These are phyloP conservation scores for Lithophane semibrunnea DNA, from an alignment of 2,888 invertebrate species.

Conservation along the genomic window DNA sequence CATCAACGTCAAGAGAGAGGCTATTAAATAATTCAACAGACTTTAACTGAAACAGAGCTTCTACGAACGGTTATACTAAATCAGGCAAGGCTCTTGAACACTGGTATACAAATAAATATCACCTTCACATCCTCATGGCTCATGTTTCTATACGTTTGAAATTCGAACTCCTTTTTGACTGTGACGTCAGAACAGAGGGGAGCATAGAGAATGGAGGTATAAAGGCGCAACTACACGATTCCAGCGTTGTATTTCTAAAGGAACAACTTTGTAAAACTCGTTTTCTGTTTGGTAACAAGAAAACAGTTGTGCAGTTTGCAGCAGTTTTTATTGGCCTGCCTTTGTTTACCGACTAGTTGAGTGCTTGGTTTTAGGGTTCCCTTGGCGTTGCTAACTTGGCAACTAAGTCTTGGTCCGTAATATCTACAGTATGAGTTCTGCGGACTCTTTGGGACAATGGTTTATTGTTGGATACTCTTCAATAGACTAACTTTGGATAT, in stretches of 20 bases:
- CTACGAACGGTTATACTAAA: constrained; percentile 16
- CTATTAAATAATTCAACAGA: constrained; percentile 32
- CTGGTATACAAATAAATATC: constrained; percentile 34
- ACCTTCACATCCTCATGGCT: constrained; percentile 21
- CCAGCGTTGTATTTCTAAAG: constrained; percentile 57
- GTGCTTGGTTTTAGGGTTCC: constrained; percentile 59
- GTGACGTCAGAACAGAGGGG: constrained; percentile 23
- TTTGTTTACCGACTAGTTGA: constrained; percentile 61
- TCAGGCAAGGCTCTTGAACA: constrained; percentile 13
- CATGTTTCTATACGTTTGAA: constrained; percentile 47
- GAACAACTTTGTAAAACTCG: constrained; percentile 64
- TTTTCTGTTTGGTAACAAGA: constrained; percentile 67
- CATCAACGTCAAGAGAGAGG: constrained; percentile 14
- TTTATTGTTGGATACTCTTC: constrained; percentile 21
- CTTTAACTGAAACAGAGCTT: constrained; percentile 7
- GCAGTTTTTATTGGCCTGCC: constrained; percentile 64
- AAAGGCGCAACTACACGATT: constrained; percentile 47
- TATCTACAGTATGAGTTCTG: constrained; percentile 8
- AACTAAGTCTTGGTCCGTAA: constrained; percentile 38
- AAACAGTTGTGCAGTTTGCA: constrained; percentile 62
- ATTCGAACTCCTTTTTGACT: constrained; percentile 46
- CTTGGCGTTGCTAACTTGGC: constrained; percentile 29
- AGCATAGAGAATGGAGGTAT: constrained; percentile 36
- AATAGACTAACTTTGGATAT: constrained; percentile 10
- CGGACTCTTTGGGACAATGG: background rate